Base-by-base conservation (phyloP, 1,140 invertebrate species). In the Drosophila pachea region DNA sequence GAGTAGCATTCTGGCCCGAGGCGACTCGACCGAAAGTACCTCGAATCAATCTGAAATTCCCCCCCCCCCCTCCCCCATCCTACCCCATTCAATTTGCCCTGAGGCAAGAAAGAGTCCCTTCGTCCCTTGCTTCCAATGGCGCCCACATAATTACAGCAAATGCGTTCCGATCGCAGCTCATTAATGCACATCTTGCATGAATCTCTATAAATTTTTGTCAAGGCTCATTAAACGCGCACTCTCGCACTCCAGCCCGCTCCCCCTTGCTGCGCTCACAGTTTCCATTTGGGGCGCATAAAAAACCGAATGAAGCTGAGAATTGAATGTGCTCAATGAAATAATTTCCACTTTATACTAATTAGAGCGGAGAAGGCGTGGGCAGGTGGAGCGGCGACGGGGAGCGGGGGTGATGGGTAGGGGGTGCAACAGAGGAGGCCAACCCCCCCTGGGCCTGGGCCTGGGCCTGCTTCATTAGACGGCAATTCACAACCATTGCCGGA, bases 311-410 rank as follows among this genome's bases (percentile, higher is more conserved):
- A 22, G 22, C 22, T 22, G 22, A 75, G 64, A 75, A 75, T 60
- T 73, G 63, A 76, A 68, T 72, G 74, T 71, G 74, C 49, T 79
- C 66, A 73, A 83, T 73, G 72, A 84, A 83, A 83, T 83, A 84
- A 79, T 83, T 83, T 83, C 76, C 79, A 83, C 79, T 83, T 83
- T 84, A 84, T 84, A 79, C 79, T 83, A 83, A 83, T 83, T 83
- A 83, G 79, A 70, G 76, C 69, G 52, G 7, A 68, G 42, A 33
- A 7, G 3, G 12, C 6, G 40, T 1, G 22, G 42, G 4, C 16
- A 12, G 9, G 14, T 7, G 47, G 8, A 48, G 14, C 2, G 55
- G 33, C 14, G 22, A n/a, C 2, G 7, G 65, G 22, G 22, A 22
- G 22, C 1, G 22, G 22, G 22, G n/a, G n/a, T n/a, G n/a, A n/a